Percentiles rank a stretch among this genome's conserved stretches.
Evolutionary conservation across 2,797 vertebrate species (phyloP).

Genomic region (Mormyrus proboscirostris): DNA sequence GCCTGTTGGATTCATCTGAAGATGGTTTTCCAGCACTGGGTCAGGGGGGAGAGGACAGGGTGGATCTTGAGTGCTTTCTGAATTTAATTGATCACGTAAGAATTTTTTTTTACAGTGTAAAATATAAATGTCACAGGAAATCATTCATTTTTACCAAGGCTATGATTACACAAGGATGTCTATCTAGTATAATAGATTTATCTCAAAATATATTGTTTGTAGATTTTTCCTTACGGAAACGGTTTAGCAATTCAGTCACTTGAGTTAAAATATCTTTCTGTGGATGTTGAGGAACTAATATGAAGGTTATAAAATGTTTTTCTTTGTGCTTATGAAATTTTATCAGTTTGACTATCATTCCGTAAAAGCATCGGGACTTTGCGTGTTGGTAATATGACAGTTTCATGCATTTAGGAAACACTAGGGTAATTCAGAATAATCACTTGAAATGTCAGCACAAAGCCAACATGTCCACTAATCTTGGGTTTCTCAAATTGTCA

Average conservation of each 20-base stretch:
- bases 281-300: not conserved
- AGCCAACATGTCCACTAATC: constrained; percentile 36
- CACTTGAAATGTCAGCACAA: constrained; percentile 26
- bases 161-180: not conserved
- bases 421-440: constrained; percentile 15
- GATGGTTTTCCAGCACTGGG: not conserved
- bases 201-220: not conserved
- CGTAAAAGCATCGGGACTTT: not conserved
- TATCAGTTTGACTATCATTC: constrained; percentile 8
- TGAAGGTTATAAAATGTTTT: not conserved
- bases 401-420: not conserved
- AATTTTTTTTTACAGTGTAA: not conserved
- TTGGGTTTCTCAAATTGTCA: constrained; percentile 31
- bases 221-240: not conserved
- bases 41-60: not conserved
- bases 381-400: constrained; percentile 4
- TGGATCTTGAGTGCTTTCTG: not conserved
- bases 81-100: not conserved
- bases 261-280: not conserved
- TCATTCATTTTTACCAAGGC: not conserved
- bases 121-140: not conserved
- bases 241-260: not conserved
- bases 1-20: not conserved
- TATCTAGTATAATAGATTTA: not conserved
- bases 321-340: not conserved